phyloP scores from a whole-genome alignment of 2,888 invertebrate species.

The Microchrysa polita region DNA sequence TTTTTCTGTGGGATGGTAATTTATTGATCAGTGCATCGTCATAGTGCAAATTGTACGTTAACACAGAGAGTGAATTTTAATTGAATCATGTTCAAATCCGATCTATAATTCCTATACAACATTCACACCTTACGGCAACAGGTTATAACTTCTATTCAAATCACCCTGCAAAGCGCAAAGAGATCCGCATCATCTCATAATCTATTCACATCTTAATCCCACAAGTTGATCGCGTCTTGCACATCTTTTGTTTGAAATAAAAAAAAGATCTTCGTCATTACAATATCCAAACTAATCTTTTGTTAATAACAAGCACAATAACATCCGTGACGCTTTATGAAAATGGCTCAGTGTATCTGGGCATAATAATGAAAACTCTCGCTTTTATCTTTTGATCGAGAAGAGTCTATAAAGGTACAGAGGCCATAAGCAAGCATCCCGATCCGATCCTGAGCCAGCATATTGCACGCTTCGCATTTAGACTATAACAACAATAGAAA shows the following conservation, averaged over 20 bases:
- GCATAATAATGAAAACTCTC: constrained; percentile 35
- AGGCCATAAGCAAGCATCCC: not conserved
- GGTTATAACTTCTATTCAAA: constrained; percentile 8
- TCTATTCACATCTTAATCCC: not conserved
- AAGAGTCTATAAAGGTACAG: too few species aligned
- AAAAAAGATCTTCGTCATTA: constrained; percentile 26
- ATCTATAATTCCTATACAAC: not conserved
- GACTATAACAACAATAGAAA: constrained; percentile 40
- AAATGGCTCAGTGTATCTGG: constrained; percentile 19
- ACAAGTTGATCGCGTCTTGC: constrained; percentile 22
- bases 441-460: constrained; percentile 14
- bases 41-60: too few species aligned
- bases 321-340: constrained; percentile 37
- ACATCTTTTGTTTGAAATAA: constrained; percentile 15
- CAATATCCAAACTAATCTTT: constrained; percentile 13
- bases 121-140: not conserved
- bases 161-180: too few species aligned
- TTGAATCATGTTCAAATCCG: too few species aligned
- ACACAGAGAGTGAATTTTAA: too few species aligned
- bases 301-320: constrained; percentile 39
- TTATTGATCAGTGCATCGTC: too few species aligned
- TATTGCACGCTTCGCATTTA: constrained; percentile 41
- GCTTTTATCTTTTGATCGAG: constrained; percentile 39
- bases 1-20: too few species aligned
- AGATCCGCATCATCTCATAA: too few species aligned